phyloP scores from a whole-genome alignment of 1,140 invertebrate species.

The Aphidius gifuensis region DNA sequence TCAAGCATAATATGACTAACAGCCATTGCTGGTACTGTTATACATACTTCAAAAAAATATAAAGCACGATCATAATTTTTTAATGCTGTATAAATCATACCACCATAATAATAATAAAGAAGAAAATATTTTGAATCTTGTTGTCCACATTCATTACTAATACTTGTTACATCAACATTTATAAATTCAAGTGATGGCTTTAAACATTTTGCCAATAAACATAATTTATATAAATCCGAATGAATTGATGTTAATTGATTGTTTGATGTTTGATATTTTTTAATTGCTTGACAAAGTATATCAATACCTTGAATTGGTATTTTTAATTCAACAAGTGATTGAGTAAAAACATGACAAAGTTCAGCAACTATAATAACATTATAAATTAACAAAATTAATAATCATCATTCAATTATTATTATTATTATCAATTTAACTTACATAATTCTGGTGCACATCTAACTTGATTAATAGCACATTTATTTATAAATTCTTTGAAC shows the following conservation, averaged over 20 bases:
- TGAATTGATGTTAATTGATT: conserved; percentile 91
- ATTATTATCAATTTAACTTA: conserved; percentile 54
- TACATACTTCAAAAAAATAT: conserved; percentile 93
- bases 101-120: conserved; percentile 95
- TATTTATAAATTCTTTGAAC: conserved; percentile 79
- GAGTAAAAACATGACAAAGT: conserved; percentile 80
- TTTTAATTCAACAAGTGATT: conserved; percentile 72
- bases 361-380: conserved; percentile 69
- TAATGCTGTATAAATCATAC: conserved; percentile 91
- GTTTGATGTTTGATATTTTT: conserved; percentile 82
- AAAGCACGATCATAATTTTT: conserved; percentile 90
- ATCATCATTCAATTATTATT: conserved; percentile 2
- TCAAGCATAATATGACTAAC: conserved; percentile 96
- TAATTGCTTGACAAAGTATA: conserved; percentile 79
- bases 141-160: conserved; percentile 77
- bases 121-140: conserved; percentile 92
- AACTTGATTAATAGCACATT: conserved; percentile 85
- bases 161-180: conserved; percentile 87
- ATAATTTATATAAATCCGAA: conserved; percentile 89
- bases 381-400: not conserved
- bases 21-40: conserved; percentile 88
- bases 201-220: conserved; percentile 86
- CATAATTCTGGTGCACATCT: conserved; percentile 79
- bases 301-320: conserved; percentile 81
- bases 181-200: conserved; percentile 88